These are phyloP conservation scores for Sebastes miniatus DNA, from an alignment of 2,797 vertebrate genomes.

Conservation along the genomic window DNA sequence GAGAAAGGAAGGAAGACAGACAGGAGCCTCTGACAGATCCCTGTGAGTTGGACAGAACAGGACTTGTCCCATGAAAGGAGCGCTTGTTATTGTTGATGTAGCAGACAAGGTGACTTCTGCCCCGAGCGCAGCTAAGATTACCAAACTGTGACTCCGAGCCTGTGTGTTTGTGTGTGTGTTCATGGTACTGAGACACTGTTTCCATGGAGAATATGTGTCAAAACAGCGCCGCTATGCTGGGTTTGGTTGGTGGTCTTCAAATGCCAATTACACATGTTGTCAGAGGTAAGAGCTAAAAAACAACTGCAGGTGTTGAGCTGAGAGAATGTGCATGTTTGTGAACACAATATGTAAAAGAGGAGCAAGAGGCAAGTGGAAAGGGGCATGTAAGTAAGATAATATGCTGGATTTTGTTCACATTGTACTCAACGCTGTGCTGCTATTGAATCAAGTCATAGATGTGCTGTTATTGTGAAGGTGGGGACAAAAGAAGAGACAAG, in stretches of 20 bases:
- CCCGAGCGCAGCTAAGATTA: conserved; percentile 48
- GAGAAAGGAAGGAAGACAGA: conserved; percentile 33
- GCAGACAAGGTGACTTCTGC: conserved; percentile 60
- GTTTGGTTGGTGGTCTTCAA: conserved; percentile 43
- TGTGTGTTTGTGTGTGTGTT: neutral
- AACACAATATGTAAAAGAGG: conserved; percentile 9
- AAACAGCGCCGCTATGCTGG: conserved; percentile 38
- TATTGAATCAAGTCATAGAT: neutral
- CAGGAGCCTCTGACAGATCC: conserved; percentile 53
- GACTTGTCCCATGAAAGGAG: conserved; percentile 66
- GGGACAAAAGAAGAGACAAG: conserved; percentile 10
- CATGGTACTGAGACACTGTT: neutral
- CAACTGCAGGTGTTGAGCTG: conserved; percentile 35
- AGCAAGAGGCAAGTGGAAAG: neutral
- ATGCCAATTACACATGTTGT: conserved; percentile 31
- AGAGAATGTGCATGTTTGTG: conserved; percentile 36
- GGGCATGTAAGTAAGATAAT: neutral
- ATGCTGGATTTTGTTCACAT: conserved; percentile 6
- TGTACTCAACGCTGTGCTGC: neutral
- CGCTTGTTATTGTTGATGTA: conserved; percentile 65
- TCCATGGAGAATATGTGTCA: conserved; percentile 44
- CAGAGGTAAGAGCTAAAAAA: conserved; percentile 27
- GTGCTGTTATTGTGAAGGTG: neutral
- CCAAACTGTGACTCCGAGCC: conserved; percentile 21
- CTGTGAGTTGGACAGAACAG: conserved; percentile 51